Base-by-base conservation (phyloP, 2,113 vertebrate species). In the Orthonyx spaldingii region DNA sequence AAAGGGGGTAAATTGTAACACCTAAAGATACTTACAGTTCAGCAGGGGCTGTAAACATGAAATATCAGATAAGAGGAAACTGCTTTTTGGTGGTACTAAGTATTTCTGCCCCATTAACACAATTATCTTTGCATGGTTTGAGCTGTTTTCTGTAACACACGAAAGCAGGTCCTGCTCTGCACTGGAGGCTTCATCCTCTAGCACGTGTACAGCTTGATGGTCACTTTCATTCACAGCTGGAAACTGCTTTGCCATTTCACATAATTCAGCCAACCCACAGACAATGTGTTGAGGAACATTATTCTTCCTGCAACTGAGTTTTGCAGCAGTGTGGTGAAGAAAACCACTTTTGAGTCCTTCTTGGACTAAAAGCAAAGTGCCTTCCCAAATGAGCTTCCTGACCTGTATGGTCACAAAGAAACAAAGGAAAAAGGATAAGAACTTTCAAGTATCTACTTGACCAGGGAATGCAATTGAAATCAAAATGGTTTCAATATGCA, bases 51-150 rank as follows among this genome's bases (percentile, higher is more conserved):
- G 97, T 71, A 99, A 97, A 92, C 97, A 96, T 42, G 98, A 98
- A 97, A 99, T 96, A 95, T 99, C 99, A 49, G 99, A 99, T 28
- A 99, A 98, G 94, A 99, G 98, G 95, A 99, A 99, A 74, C 98
- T 97, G 75, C 98, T 97, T 70, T 94, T 98, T 9, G 98, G 98
- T 33, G 99, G 99, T 69, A 99, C 95, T 32, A 99, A 91, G 89
- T 99, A 99, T 28, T 98, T 98, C 93, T 99, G 98, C 37, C 98
- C 99, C 98, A 99, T 98, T 87, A 99, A 86, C 4, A 93, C 94
- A 66, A 99, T 94, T 74, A 97, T 97, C 46, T 97, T 95, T 11
- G 98, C 97, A 66, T 33, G 64, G 72, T 93, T 91, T 12, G 94
- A 90, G 39, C n/a, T 95, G 92, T 98, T 99, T 97, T 99, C 98